Base-by-base conservation (phyloP, 2,888 invertebrate genomes). In the Thera britannica region DNA sequence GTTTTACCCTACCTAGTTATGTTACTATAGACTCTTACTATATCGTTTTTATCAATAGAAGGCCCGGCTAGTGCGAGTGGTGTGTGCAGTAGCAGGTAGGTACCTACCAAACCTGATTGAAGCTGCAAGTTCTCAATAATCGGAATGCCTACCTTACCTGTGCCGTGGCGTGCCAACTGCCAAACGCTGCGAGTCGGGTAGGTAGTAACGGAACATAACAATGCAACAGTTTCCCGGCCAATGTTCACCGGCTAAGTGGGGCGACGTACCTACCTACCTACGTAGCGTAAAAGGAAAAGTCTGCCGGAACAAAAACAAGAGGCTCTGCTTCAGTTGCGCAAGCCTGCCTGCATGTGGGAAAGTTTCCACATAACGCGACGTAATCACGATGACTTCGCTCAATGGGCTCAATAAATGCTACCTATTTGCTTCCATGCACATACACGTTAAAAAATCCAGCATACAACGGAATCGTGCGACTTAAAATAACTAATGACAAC, bases 401-500 rank as follows among this genome's bases (percentile, higher is more conserved):
- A 83, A 86, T 87, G 86, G 84, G 86, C 84, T 23, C 23, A 23
- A 23, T 23, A 23, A 23, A 23, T 23, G 23, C n/a, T n/a, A n/a
- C 82, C 85, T 86, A 83, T 78, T 83, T 83, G 87, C 85, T 85
- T 82, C 84, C 84, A 79, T 85, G 81, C 83, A 79, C 80, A 59
- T 57, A 61, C 58, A 52, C 2, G 2, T 58, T 12, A 38, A 46
- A 46, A 66, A 7, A 60, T 58, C 41, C 52, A 62, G 49, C 44
- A 62, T 36, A 56, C 56, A 63, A 55, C 62, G 6, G 70, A 82
- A 77, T 80, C 84, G 79, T 82, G 83, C 83, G 85, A 54, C 12
- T 88, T 92, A 93, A 91, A 92, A 93, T 93, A 93, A 90, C 89
- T 86, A 89, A 89, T 93, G 93, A 92, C 92, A 93, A 90, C 91